These are phyloP conservation scores for Nyctibius bracteatus DNA, from an alignment of 2,113 vertebrate species.

Conservation along the genomic window DNA sequence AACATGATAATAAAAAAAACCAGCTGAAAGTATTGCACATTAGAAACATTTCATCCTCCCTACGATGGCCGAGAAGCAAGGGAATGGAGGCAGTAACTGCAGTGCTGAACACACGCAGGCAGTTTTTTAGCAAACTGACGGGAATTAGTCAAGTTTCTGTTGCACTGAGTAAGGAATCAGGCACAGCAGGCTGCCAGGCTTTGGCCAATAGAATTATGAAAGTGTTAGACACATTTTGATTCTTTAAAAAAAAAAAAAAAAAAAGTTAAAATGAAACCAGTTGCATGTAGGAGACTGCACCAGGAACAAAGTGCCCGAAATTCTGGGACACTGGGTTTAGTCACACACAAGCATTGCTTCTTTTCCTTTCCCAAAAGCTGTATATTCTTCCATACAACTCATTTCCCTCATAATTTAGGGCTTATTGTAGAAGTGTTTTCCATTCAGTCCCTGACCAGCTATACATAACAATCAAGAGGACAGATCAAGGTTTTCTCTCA, in stretches of 20 bases:
- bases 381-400: background rate
- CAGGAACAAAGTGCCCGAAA: background rate
- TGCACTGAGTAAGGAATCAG: background rate
- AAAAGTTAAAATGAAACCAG: background rate
- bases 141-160: background rate
- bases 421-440: background rate
- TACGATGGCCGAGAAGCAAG: background rate
- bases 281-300: background rate
- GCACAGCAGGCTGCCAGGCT: background rate
- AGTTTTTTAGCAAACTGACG: background rate
- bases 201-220: background rate
- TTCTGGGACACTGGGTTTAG: background rate
- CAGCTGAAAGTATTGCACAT: background rate
- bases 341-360: background rate
- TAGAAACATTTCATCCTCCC: background rate
- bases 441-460: background rate
- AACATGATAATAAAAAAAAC: background rate
- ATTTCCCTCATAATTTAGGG: background rate
- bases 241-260: background rate
- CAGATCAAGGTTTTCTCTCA: background rate
- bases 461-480: background rate
- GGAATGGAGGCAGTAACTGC: background rate
- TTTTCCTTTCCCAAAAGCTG: background rate
- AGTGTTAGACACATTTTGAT: background rate
- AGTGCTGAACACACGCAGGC: rapidly evolving